phyloP scores from a whole-genome alignment of 1,140 invertebrate species.

The Tribolium madens region DNA sequence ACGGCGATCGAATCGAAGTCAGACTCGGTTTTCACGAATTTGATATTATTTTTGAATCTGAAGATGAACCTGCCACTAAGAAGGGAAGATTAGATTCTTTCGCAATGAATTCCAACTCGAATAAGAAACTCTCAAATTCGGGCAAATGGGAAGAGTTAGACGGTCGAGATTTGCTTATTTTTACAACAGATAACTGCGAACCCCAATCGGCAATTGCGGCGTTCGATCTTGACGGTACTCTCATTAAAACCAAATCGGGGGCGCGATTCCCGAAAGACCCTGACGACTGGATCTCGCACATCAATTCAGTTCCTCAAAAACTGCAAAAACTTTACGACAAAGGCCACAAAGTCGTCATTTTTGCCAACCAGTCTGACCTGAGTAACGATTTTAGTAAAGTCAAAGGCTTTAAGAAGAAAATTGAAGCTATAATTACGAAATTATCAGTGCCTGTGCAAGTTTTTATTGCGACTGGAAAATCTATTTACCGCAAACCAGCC shows the following conservation, averaged over 20 bases:
- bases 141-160: slow-evolving; percentile 72
- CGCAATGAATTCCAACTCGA: slow-evolving; percentile 49
- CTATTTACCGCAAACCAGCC: slow-evolving; percentile 88
- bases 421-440: slow-evolving; percentile 78
- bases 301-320: slow-evolving; percentile 76
- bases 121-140: slow-evolving; percentile 48
- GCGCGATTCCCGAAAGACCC: slow-evolving; percentile 86
- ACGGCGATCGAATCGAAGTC: slow-evolving; percentile 77
- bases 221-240: slow-evolving; percentile 95
- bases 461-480: slow-evolving; percentile 83
- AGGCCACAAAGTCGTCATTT: slow-evolving; percentile 90
- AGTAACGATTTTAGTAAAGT: slow-evolving; percentile 77
- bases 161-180: slow-evolving; percentile 76
- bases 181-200: slow-evolving; percentile 72
- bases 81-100: slow-evolving; percentile 58
- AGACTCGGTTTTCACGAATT: slow-evolving; percentile 75
- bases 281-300: slow-evolving; percentile 90
- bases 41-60: slow-evolving; percentile 74
- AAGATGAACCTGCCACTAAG: slow-evolving; percentile 58
- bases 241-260: slow-evolving; percentile 94
- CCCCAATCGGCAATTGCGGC: slow-evolving; percentile 79
- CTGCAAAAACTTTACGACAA: slow-evolving; percentile 77
- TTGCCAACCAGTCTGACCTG: slow-evolving; percentile 92
- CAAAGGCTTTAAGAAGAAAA: slow-evolving; percentile 86
- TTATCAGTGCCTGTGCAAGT: slow-evolving; percentile 87